phyloP scores from a whole-genome alignment of 1,140 invertebrate species.

The Eumaeus atala region DNA sequence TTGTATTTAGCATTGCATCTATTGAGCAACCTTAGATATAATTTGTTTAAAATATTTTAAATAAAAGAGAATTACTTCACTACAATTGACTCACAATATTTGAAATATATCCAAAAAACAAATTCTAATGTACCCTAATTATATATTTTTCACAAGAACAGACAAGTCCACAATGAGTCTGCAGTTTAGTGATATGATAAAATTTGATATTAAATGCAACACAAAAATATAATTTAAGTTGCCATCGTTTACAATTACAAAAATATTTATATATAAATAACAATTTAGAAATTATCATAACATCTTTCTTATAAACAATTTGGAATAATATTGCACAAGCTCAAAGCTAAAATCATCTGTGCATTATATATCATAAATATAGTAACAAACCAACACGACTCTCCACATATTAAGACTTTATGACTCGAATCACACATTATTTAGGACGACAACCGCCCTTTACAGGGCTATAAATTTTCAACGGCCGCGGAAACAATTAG shows the following conservation, averaged over 20 bases:
- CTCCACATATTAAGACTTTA: conserved; percentile 31
- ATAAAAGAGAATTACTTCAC: conserved; percentile 67
- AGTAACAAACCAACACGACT: conserved; percentile 66
- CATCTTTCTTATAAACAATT: conserved; percentile 68
- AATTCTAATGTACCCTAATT: conserved; percentile 50
- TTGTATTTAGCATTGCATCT: conserved; percentile 66
- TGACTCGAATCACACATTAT: conserved; percentile 35
- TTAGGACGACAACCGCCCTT: conserved; percentile 37
- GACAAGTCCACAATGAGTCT: conserved; percentile 67
- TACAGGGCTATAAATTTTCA: neutral
- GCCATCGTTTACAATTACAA: conserved; percentile 67
- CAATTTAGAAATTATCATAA: conserved; percentile 72
- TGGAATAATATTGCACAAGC: conserved; percentile 71
- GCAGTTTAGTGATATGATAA: conserved; percentile 59
- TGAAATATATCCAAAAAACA: conserved; percentile 56
- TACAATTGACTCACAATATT: conserved; percentile 71
- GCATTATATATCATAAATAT: conserved; percentile 62
- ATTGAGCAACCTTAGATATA: conserved; percentile 68
- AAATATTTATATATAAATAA: conserved; percentile 61
- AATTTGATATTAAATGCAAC: conserved; percentile 72
- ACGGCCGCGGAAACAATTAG: conserved; percentile 10
- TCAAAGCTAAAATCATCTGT: conserved; percentile 65
- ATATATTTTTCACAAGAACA: conserved; percentile 56
- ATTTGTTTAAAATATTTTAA: conserved; percentile 67
- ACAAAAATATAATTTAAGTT: conserved; percentile 70